Base-by-base conservation (phyloP, 1,140 invertebrate species). In the Zaprionus lachaisei region DNA sequence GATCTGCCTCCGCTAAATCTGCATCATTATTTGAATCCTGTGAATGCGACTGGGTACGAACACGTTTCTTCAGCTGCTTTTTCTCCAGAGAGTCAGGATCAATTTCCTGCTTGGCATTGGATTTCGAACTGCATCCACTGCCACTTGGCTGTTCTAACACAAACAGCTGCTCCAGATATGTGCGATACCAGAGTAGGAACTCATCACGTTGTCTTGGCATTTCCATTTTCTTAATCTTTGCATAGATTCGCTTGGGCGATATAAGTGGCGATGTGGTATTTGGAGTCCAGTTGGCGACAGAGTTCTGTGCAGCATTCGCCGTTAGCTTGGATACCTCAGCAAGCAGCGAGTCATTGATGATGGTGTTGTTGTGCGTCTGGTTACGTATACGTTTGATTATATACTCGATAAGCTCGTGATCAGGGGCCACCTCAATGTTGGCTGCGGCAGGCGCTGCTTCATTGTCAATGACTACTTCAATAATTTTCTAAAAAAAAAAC, bases 1-100 rank as follows among this genome's bases (percentile, higher is more conserved):
- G 94, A 89, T 94, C 94, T 37, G 94, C 94, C 78, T 94, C 94
- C 4, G 94, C 94, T 14, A 94, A 79, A 62, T 94, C 94, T 65
- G 93, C 94, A 69, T 94, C 92, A 56, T 92, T 91, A 24, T 84
- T 85, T 0, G 85, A 89, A 54, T 89, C 86, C 63, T 85, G 84
- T 15, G 89, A 79, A 17, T 80, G 78, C 1, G 80, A 87, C 34
- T 83, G 84, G 2, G 78, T 70, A 5, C 87, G 82, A 7, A 83
- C 69, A 7, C 79, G 83, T 24, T 83, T 80, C 5, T 82, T 86
- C 1, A n/a, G 37, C 54, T 78, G 80, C 54, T 89, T 83, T 47
- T 75, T 75, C 14, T 24, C 12, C 17, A 22, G 41, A 4, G 26
- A 34, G 2, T 24, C 47, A 20, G 47, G 9, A 37, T n/a, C 41